phyloP scores from a whole-genome alignment of 2,113 vertebrate genomes.

The Rhadina sibilatrix region DNA sequence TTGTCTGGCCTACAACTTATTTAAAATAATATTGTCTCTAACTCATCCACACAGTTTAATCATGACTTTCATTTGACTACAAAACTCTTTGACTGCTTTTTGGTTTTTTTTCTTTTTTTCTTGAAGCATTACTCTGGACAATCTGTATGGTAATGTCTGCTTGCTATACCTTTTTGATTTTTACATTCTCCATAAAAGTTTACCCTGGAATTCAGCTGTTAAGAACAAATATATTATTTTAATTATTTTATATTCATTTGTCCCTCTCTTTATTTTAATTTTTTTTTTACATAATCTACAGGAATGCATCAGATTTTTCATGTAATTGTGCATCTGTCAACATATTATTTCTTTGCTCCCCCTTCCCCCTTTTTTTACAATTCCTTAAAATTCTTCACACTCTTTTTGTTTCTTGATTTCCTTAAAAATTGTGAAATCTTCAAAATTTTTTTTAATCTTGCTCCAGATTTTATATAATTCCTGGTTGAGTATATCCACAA shows the following conservation, averaged over 20 bases:
- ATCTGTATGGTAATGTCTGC: neutral
- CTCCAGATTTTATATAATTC: neutral
- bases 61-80: neutral
- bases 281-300: neutral
- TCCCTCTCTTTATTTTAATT: neutral
- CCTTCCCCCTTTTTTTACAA: accelerated
- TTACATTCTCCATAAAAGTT: neutral
- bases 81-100: neutral
- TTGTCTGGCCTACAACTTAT: neutral
- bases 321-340: neutral
- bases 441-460: neutral
- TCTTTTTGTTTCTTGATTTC: neutral
- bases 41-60: neutral
- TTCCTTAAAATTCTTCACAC: neutral
- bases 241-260: neutral
- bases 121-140: neutral
- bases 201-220: neutral
- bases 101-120: neutral
- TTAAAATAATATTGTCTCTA: neutral
- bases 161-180: neutral
- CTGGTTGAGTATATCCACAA: neutral
- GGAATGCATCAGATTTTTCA: neutral
- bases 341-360: neutral
- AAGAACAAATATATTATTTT: neutral
- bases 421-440: neutral